Percentiles rank a stretch among this genome's conserved stretches.
Conservation (phyloP, 2,888 invertebrate species). For the Adineta ricciae region DNA sequence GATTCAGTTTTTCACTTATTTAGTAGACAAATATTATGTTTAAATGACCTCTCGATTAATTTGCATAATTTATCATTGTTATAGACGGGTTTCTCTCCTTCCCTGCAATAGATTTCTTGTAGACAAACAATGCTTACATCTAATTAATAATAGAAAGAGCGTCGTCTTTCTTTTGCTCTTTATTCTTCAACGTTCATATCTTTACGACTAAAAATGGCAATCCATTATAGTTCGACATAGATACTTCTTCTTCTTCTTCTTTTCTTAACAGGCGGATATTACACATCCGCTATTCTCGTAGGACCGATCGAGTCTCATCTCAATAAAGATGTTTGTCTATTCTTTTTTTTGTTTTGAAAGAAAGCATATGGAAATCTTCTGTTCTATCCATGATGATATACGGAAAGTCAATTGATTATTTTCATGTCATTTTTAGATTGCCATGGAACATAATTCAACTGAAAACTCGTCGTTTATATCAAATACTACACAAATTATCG, state of each 20-base stretch:
- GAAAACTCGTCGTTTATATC: background rate
- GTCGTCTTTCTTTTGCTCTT: background rate
- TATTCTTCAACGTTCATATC: background rate
- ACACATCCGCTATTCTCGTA: background rate
- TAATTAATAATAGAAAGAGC: background rate
- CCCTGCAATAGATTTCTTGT: background rate
- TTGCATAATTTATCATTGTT: background rate
- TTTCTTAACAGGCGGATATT: background rate
- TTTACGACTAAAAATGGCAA: background rate
- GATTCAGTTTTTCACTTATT: no score
- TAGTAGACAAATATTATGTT: no score
- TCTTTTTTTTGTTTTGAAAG: background rate
- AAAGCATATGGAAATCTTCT: background rate
- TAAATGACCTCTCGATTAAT: background rate
- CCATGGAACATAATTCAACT: background rate
- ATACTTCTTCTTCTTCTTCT: background rate
- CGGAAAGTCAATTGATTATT: background rate
- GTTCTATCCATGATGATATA: background rate
- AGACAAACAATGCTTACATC: background rate
- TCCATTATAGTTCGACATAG: background rate
- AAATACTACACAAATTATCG: background rate
- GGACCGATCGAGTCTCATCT: background rate
- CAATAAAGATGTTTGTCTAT: background rate
- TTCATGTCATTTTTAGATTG: background rate
- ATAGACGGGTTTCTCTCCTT: background rate